These are phyloP conservation scores for Drosophila koepferae DNA, from an alignment of 2,888 invertebrate species.

Conservation along the genomic window DNA sequence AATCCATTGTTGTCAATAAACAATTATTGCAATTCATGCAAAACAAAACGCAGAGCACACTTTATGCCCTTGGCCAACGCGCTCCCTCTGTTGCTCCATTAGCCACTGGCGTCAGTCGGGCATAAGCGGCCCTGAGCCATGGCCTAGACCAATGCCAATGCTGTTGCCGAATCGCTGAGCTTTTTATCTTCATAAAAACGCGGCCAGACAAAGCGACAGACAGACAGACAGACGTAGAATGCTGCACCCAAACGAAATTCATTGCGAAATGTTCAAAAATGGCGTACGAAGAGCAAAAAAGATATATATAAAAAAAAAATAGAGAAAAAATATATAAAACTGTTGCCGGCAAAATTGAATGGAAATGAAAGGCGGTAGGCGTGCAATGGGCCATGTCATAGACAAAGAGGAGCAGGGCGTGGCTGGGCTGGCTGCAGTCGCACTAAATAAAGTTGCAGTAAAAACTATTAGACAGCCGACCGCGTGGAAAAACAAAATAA, in stretches of 20 bases:
- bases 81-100: slow-evolving; percentile 54
- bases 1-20: slow-evolving; percentile 78
- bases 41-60: slow-evolving; percentile 34
- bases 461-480: slow-evolving; percentile 67
- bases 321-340: slow-evolving; percentile 1
- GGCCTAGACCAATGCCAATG: slow-evolving; percentile 47
- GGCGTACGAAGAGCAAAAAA: slow-evolving; percentile 24
- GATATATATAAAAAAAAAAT: neutral
- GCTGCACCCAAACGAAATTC: slow-evolving; percentile 56
- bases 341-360: slow-evolving; percentile 57
- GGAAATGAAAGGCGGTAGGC: slow-evolving; percentile 36
- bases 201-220: slow-evolving; percentile 50
- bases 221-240: slow-evolving; percentile 9
- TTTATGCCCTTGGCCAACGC: neutral
- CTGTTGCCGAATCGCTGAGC: slow-evolving; percentile 65
- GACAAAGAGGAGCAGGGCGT: slow-evolving; percentile 13
- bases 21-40: slow-evolving; percentile 73
- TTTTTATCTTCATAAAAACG: slow-evolving; percentile 77
- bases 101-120: slow-evolving; percentile 60
- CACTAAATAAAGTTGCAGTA: slow-evolving; percentile 71
- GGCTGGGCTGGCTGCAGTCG: slow-evolving; percentile 10
- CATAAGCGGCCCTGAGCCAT: slow-evolving; percentile 49
- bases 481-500: slow-evolving; percentile 51
- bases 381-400: slow-evolving; percentile 33
- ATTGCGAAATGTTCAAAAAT: slow-evolving; percentile 74